Conservation (phyloP, 2,888 invertebrate genomes). For the Tenodera sinensis region DNA sequence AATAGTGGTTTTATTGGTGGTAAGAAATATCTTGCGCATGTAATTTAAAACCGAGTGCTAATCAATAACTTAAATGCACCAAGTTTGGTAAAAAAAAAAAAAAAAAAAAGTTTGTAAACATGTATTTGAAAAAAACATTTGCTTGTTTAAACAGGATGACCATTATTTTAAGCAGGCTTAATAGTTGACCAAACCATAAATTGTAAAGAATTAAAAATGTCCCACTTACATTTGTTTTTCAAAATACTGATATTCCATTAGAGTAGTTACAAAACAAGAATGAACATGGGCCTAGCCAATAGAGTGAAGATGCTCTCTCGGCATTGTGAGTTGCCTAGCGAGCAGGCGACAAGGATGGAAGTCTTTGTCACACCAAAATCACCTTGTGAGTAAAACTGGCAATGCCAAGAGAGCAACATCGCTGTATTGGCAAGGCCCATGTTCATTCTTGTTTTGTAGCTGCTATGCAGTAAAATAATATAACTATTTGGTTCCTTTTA, state of each 20-base stretch:
- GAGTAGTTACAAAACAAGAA: too few species aligned
- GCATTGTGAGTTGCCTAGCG: too few species aligned
- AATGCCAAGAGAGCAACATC: too few species aligned
- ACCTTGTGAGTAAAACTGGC: too few species aligned
- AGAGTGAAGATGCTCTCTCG: too few species aligned
- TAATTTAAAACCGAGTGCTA: background rate
- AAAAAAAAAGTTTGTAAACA: background rate
- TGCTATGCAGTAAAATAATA: background rate
- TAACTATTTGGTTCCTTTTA: background rate
- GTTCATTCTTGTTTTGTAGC: too few species aligned
- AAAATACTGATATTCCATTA: background rate
- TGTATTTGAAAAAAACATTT: background rate
- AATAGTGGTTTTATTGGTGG: background rate
- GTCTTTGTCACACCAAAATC: too few species aligned
- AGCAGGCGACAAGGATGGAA: too few species aligned
- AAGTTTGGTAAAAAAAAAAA: background rate
- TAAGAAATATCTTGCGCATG: too few species aligned
- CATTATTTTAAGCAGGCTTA: background rate
- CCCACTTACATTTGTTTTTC: background rate
- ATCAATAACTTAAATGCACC: background rate
- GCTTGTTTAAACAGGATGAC: background rate
- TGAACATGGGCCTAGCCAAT: too few species aligned
- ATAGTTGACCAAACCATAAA: background rate
- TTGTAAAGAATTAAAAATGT: background rate
- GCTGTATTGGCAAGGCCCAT: too few species aligned